Evolutionary conservation across 2,797 vertebrate genomes (phyloP).

Genomic region (Gymnocypris eckloni): DNA sequence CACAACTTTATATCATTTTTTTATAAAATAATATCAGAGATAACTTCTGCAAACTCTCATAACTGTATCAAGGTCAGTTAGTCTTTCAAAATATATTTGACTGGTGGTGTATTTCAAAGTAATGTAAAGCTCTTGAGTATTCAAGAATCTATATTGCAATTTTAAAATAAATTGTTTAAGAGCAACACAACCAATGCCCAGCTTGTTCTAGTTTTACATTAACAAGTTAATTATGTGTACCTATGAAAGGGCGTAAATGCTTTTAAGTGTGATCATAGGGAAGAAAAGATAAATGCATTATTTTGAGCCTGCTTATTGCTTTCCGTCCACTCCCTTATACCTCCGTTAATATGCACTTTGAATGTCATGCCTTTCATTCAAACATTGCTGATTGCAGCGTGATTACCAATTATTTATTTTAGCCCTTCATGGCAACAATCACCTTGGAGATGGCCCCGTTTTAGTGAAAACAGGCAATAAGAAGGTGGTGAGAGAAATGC

Average conservation of each 20-base stretch:
- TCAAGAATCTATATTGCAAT: not conserved
- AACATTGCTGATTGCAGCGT: constrained; percentile 47
- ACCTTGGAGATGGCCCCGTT: constrained; percentile 73
- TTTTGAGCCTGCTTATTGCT: not conserved
- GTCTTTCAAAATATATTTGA: not conserved
- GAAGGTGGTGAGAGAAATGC: constrained; percentile 54
- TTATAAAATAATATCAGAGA: not conserved
- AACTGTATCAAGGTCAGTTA: not conserved
- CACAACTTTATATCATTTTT: too few species aligned
- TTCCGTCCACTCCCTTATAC: constrained; percentile 9
- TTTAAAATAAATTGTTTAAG: not conserved
- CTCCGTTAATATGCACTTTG: constrained; percentile 33
- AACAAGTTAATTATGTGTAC: not conserved
- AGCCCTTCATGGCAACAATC: constrained; percentile 73
- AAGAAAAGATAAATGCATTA: not conserved
- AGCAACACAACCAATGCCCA: constrained; percentile 17
- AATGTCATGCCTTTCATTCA: constrained; percentile 31
- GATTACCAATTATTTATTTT: constrained; percentile 62
- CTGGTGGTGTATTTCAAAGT: not conserved
- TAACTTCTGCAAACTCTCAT: not conserved
- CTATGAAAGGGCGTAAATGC: not conserved
- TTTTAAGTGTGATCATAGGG: constrained; percentile 27
- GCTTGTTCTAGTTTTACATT: not conserved
- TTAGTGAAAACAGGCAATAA: constrained; percentile 70
- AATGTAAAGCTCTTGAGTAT: not conserved